Conservation (phyloP, 2,888 invertebrate genomes). For the Pollenia griseotomentosa region DNA sequence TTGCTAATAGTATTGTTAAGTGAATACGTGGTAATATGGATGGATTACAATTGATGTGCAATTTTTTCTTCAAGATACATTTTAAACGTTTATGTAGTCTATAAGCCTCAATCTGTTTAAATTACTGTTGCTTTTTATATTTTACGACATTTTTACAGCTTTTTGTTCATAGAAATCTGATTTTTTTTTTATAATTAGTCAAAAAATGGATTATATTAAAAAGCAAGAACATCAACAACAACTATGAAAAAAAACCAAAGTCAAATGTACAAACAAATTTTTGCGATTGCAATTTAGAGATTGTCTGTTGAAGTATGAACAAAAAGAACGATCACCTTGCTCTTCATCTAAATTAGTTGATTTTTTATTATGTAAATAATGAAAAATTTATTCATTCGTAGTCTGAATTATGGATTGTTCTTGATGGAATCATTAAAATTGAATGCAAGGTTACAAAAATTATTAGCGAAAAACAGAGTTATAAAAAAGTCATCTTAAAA, state of each 20-base stretch:
- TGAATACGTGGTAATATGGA: conserved; percentile 25
- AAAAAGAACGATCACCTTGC: conserved; percentile 63
- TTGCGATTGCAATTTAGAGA: conserved; percentile 61
- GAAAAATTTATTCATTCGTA: conserved; percentile 4
- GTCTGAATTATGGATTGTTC: conserved; percentile 41
- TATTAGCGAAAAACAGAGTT: conserved; percentile 31
- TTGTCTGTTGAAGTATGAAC: conserved; percentile 48
- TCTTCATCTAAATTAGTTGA: conserved; percentile 70
- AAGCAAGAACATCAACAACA: background rate
- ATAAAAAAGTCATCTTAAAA: conserved; percentile 35
- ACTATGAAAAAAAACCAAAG: background rate
- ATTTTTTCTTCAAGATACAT: background rate
- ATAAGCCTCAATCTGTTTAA: conserved; percentile 27
- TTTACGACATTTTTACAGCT: conserved; percentile 58
- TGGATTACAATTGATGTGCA: conserved; percentile 29
- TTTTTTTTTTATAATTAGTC: conserved; percentile 68
- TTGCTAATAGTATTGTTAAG: background rate
- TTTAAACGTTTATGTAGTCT: background rate
- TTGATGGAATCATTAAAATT: conserved; percentile 68
- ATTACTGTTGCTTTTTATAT: conserved; percentile 42
- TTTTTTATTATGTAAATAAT: conserved; percentile 61
- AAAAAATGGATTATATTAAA: conserved; percentile 33
- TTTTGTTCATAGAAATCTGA: conserved; percentile 21
- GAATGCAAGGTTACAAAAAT: conserved; percentile 67
- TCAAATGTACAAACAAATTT: conserved; percentile 5